phyloP scores from a whole-genome alignment of 1,140 invertebrate genomes.

The Listronotus bonariensis region DNA sequence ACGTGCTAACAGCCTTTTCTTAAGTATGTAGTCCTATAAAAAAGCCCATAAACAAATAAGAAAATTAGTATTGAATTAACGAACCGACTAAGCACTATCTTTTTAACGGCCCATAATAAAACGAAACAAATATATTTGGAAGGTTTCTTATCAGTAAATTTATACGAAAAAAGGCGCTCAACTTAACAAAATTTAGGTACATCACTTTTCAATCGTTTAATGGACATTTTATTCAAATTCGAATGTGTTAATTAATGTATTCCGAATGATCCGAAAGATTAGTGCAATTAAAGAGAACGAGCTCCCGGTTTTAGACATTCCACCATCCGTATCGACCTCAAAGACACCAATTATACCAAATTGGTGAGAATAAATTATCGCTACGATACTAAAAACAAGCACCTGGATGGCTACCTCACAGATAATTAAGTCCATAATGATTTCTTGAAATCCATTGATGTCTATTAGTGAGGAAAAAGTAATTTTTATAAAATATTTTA shows the following conservation, averaged over 20 bases:
- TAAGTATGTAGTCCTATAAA: constrained; percentile 33
- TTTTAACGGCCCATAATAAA: constrained; percentile 34
- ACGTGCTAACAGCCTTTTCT: constrained; percentile 19
- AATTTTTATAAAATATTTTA: too few relatives aligned
- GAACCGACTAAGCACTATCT: constrained; percentile 29
- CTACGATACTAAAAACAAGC: constrained; percentile 42
- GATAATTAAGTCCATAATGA: constrained; percentile 41
- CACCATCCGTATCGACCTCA: constrained; percentile 41
- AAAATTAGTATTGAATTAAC: constrained; percentile 45
- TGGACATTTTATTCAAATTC: constrained; percentile 51
- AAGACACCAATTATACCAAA: constrained; percentile 51
- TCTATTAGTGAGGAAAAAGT: constrained; percentile 16
- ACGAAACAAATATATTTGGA: constrained; percentile 40
- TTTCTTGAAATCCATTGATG: constrained; percentile 27
- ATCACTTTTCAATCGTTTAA: constrained; percentile 51
- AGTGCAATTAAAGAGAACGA: constrained; percentile 50
- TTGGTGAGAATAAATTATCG: constrained; percentile 50
- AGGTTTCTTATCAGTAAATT: constrained; percentile 39
- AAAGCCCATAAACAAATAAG: constrained; percentile 42
- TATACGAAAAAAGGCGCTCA: constrained; percentile 33
- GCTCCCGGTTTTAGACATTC: constrained; percentile 52
- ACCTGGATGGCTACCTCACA: constrained; percentile 39
- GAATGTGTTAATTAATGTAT: constrained; percentile 53
- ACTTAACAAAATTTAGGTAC: constrained; percentile 40
- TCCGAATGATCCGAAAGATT: constrained; percentile 47